Evolutionary conservation across 2,113 vertebrate genomes (phyloP).

Genomic region (Coreoperca whiteheadi): DNA sequence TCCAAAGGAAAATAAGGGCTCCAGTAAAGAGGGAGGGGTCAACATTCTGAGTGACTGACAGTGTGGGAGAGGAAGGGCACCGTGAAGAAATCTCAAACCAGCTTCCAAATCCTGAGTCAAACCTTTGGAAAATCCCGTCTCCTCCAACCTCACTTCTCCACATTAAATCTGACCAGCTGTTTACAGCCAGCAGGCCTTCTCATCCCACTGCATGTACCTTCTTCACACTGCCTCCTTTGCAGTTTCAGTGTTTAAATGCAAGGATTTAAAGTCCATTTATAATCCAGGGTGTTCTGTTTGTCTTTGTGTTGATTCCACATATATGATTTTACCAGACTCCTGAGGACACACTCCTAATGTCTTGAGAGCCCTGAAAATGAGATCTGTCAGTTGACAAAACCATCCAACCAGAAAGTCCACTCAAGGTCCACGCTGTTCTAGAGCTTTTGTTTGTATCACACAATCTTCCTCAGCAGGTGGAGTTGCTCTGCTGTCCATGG

Average conservation of each 20-base stretch:
- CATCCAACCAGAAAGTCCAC: background rate
- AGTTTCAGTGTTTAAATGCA: background rate
- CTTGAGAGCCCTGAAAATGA: too few relatives aligned
- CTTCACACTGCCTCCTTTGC: background rate
- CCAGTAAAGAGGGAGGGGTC: background rate
- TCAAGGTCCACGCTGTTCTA: too few relatives aligned
- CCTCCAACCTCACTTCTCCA: background rate
- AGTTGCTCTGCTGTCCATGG: background rate
- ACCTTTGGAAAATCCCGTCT: conserved; percentile 24
- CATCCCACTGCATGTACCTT: background rate
- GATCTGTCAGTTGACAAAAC: background rate
- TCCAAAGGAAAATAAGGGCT: background rate
- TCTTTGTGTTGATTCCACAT: background rate
- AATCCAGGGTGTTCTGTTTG: background rate
- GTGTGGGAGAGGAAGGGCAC: conserved; percentile 21
- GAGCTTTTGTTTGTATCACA: background rate
- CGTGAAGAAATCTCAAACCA: background rate
- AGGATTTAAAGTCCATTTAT: background rate
- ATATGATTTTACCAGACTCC: background rate
- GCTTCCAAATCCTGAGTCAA: background rate
- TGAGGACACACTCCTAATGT: too few relatives aligned
- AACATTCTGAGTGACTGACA: conserved; percentile 21
- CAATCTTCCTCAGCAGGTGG: background rate
- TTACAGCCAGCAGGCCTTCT: background rate
- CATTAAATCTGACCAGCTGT: conserved; percentile 9